Percentiles rank a stretch among this genome's conserved stretches.
Conservation (phyloP, 2,113 vertebrate genomes). For the Notarius quadriscutis region DNA sequence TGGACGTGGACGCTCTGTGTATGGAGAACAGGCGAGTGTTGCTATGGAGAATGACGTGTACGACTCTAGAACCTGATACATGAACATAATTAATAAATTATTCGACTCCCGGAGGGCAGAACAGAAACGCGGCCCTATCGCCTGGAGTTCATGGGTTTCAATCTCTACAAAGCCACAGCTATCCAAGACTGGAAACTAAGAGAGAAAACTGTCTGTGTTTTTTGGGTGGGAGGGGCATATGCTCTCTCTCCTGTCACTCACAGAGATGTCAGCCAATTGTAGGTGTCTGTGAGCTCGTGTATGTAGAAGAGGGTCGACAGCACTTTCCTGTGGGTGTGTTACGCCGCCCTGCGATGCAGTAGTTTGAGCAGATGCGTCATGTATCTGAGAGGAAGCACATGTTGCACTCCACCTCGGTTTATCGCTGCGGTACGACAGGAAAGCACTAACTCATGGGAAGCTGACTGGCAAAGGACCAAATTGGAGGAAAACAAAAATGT, state of each 20-base stretch:
- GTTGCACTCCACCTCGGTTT: not conserved
- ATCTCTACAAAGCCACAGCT: not conserved
- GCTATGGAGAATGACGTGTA: not conserved
- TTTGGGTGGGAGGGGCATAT: not conserved
- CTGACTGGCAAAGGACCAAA: not conserved
- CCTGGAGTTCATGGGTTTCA: not conserved
- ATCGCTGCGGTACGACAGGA: not conserved
- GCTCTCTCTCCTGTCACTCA: not conserved
- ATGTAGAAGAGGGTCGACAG: not conserved
- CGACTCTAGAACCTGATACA: not conserved
- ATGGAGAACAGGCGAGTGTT: constrained; percentile 92
- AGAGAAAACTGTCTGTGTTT: not conserved
- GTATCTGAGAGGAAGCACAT: not conserved
- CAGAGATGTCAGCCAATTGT: not conserved
- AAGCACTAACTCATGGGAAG: not conserved
- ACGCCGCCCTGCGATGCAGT: not conserved
- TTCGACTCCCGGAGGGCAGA: not conserved
- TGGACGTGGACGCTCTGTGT: constrained; percentile 92
- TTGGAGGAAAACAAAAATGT: not conserved
- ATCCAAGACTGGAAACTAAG: not conserved
- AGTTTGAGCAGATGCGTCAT: not conserved
- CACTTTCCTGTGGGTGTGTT: not conserved
- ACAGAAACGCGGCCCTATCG: not conserved
- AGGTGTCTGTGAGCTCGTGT: not conserved
- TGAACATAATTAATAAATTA: not conserved